Evolutionary conservation across 2,888 invertebrate species (phyloP), one percentile per base, ranked within the genome.

Genomic region (Sussaba pulchella): DNA sequence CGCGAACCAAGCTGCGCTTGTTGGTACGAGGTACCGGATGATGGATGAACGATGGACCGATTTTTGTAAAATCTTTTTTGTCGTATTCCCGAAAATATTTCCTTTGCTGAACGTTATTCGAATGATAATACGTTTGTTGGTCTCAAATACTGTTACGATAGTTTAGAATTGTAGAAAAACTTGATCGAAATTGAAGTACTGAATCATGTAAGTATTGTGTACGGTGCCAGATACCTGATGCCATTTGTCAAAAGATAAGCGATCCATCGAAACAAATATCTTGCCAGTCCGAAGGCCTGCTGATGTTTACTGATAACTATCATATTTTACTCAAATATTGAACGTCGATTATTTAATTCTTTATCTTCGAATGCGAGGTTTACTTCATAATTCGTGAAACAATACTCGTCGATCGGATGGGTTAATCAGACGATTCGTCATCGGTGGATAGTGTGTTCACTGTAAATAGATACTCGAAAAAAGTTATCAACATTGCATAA

Each of bases 1-100:
- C 26, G 57, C 57, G 17, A 36, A 54, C 50, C 50, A 52, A 52
- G 36, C 21, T 50, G 39, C 45, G 50, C 36, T 54, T 17, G 54
- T 19, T 36, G 36, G 67, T 69, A 54, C n/a, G n/a, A n/a, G n/a
- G n/a, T n/a, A n/a, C n/a, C n/a, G n/a, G n/a, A n/a, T n/a, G n/a
- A n/a, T n/a, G n/a, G n/a, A n/a, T n/a, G n/a, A n/a, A n/a, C n/a
- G n/a, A n/a, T n/a, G n/a, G n/a, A n/a, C n/a, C n/a, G n/a, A n/a
- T n/a, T n/a, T n/a, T n/a, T n/a, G n/a, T n/a, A n/a, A n/a, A n/a
- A n/a, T n/a, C n/a, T n/a, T n/a, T n/a, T n/a, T n/a, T n/a, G n/a
- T n/a, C n/a, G n/a, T n/a, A n/a, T n/a, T n/a, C n/a, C n/a, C n/a
- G n/a, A n/a, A n/a, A n/a, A n/a, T n/a, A n/a, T n/a, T n/a, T n/a